Evolutionary conservation across 2,888 invertebrate genomes (phyloP), one percentile per base, ranked within the genome.

Genomic region (Drosophila sordidapex): DNA sequence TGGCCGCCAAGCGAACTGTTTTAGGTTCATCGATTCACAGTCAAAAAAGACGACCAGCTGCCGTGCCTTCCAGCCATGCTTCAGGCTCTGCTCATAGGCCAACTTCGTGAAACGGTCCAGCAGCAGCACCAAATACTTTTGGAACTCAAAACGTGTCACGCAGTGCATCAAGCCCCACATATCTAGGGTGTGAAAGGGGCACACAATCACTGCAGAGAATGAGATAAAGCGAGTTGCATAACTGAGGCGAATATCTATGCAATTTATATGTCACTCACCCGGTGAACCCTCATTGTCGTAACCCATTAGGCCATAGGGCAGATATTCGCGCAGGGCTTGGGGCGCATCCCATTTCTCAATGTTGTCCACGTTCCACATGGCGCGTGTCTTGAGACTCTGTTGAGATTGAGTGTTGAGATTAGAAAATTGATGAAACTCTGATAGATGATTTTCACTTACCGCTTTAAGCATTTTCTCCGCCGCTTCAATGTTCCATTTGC

Each of bases 391-490:
- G 5, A 91, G 75, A 40, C 91, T 85, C 92, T 92, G 49, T n/a
- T 8, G 4, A 18, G 0, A 27, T 4, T 13, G 8, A 25, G 38
- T 35, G n/a, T 40, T 15, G 0, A 7, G n/a, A 57, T 53, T 21
- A 11, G 46, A 38, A 31, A 38, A 56, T n/a, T 48, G 31, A 6
- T 59, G 27, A 36, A 18, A 6, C 5, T 29, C 21, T 25, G 6
- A 49, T 13, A 18, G 36, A 13, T n/a, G 8, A 21, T 38, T 27
- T 25, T 3, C 1, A 80, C 96, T 95, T 94, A 98, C 98, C 90
- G 96, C 96, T 94, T 97, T 94, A 3, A 98, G 94, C 98, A 98
- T 98, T 94, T 97, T 97, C 92, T 98, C 98, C 0, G 98, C 97
- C n/a, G 97, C 97, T 60, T 95, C 96, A 1, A 96, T 91, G 91